Percentiles rank a stretch among this genome's conserved stretches.
Evolutionary conservation across 1,140 invertebrate species (phyloP).

Genomic region (Tigriopus japonicus): DNA sequence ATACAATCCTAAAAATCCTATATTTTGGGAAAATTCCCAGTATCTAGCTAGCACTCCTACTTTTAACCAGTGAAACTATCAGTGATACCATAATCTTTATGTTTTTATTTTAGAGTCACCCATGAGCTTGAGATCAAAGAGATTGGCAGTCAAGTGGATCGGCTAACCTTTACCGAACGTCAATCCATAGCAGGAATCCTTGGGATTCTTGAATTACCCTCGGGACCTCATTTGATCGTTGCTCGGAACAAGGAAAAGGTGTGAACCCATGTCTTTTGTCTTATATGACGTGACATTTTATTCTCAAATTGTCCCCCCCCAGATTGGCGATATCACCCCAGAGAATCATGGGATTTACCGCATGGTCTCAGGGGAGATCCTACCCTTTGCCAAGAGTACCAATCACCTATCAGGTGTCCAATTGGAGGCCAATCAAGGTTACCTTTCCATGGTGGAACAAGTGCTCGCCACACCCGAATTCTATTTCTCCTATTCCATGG

Average conservation of each 20-base stretch:
- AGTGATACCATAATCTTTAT: no score
- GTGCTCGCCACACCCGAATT: conserved; percentile 59
- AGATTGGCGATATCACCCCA: neutral
- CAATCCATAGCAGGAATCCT: conserved; percentile 70
- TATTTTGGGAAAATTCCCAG: no score
- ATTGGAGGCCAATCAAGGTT: conserved; percentile 14
- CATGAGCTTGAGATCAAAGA: no score
- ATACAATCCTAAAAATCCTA: no score
- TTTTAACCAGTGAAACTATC: no score
- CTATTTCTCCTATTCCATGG: conserved; percentile 83
- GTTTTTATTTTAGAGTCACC: no score
- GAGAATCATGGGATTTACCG: conserved; percentile 65
- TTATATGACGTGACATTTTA: no score
- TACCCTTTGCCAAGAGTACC: conserved; percentile 62
- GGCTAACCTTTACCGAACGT: conserved; percentile 26
- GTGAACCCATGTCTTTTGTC: no score
- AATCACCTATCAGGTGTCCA: conserved; percentile 65
- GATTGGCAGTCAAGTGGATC: no score
- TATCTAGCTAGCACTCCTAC: no score
- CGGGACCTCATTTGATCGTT: conserved; percentile 71
- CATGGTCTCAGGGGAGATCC: conserved; percentile 56
- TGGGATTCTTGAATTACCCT: conserved; percentile 62
- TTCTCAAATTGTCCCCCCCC: conserved; percentile 32
- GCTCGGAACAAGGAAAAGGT: conserved; percentile 66
- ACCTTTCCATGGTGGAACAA: conserved; percentile 46